phyloP scores from a whole-genome alignment of 2,113 vertebrate species.

The Grammomys surdaster region DNA sequence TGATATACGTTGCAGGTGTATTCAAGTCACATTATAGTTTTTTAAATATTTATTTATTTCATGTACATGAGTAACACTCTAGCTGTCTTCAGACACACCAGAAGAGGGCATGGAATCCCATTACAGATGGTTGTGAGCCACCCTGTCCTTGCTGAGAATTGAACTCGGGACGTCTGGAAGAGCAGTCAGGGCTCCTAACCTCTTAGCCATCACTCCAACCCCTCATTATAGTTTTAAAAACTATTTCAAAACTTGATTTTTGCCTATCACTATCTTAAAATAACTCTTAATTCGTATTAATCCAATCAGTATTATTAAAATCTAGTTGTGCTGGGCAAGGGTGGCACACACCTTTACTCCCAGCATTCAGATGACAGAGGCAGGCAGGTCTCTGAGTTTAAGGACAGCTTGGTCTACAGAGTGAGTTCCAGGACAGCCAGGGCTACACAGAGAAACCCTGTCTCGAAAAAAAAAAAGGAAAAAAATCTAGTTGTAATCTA shows the following conservation, averaged over 20 bases:
- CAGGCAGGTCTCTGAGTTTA: not conserved
- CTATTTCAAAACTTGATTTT: conserved; percentile 29
- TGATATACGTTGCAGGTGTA: not conserved
- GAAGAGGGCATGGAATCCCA: no score
- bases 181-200: no score
- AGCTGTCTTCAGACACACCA: no score
- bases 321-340: not conserved
- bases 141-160: no score
- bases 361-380: not conserved
- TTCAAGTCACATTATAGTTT: conserved; percentile 54
- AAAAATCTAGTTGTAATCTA: not conserved
- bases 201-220: no score
- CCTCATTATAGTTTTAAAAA: not conserved
- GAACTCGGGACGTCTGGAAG: no score
- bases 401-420: not conserved
- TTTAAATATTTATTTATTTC: no score
- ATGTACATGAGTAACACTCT: no score
- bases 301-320: not conserved
- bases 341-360: not conserved
- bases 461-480: not conserved
- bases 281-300: conserved; percentile 6
- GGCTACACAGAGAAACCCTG: not conserved
- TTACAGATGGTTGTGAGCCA: no score
- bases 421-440: not conserved
- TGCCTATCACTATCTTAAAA: conserved; percentile 27